Evolutionary conservation across 1,140 invertebrate genomes (phyloP), one percentile per base, ranked within the genome.

Genomic region (Solenopsis invicta): DNA sequence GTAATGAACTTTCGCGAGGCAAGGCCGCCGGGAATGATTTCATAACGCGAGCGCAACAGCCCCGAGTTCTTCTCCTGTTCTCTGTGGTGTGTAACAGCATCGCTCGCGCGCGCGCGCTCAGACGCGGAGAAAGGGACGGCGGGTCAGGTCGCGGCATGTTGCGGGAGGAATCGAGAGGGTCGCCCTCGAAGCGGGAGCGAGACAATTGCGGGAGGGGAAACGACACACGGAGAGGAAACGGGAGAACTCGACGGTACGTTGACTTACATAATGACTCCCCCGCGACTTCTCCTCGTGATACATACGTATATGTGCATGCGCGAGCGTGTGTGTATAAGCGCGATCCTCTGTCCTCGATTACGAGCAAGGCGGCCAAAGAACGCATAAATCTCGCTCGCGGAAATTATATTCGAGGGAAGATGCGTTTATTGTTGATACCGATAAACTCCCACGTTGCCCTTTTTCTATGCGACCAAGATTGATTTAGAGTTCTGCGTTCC

Each of bases 1-100:
- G 94, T 94, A 95, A 95, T 94, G 94, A 95, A 95, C 94, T 95
- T 95, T 95, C 91, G 92, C 87, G 88, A 87, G 91, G 92, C 94
- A 95, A 95, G 94, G 94, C 92, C 94, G 92, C 71, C 85, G 81
- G 92, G 91, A 89, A 94, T 93, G 94, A 95, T 95, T 94, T 95
- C 94, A 94, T 95, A 94, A 95, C 92, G 86, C 87, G 88, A 67
- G 84, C 87, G 86, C 88, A 91, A 93, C 88, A 67, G 66, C 88
- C 85, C 72, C 52, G 80, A n/a, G 69, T 50, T 74, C 69, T 50
- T 74, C 69, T 61, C 24, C 41, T 87, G 87, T 92, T 91, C 91
- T 88, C 89, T 80, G 41, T 52, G 2, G 21, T 37, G 34, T 54
- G 74, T 86, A 86, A 67, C 52, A 86, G 77, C 76, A 80, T 88